These are phyloP conservation scores for Eulemur macaco DNA, from an alignment of 2,113 vertebrate species.

Conservation along the genomic window DNA sequence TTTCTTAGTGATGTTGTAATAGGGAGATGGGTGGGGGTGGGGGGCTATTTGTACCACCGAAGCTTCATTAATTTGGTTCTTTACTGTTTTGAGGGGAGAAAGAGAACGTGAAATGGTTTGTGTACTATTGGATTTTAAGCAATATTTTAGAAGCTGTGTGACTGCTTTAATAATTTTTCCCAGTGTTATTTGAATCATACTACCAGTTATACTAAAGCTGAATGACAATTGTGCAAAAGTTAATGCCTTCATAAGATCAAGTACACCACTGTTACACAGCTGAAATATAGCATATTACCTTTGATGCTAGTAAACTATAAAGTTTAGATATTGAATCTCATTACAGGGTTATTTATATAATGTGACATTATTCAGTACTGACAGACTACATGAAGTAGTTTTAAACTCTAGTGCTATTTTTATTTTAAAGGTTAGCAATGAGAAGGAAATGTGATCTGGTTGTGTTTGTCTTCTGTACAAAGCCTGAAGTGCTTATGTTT, in stretches of 20 bases:
- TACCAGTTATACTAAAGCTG: conserved; percentile 83
- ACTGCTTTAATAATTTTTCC: conserved; percentile 82
- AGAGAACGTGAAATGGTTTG: conserved; percentile 75
- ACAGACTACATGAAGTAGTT: conserved; percentile 87
- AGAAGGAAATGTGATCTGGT: conserved; percentile 82
- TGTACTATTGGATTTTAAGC: conserved; percentile 83
- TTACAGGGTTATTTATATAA: conserved; percentile 92
- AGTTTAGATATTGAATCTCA: conserved; percentile 86
- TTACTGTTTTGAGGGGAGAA: conserved; percentile 78
- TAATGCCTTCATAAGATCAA: conserved; percentile 80
- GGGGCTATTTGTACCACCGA: conserved; percentile 74
- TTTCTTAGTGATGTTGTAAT: conserved; percentile 83
- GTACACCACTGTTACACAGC: conserved; percentile 84
- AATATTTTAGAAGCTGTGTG: conserved; percentile 85
- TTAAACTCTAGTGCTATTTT: conserved; percentile 81
- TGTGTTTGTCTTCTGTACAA: conserved; percentile 82
- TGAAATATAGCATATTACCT: conserved; percentile 81
- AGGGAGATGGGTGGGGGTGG: conserved; percentile 60
- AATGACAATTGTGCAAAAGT: conserved; percentile 84
- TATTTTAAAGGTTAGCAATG: conserved; percentile 80
- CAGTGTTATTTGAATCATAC: conserved; percentile 86
- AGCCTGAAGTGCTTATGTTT: conserved; percentile 79
- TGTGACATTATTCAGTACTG: conserved; percentile 88
- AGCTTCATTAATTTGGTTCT: conserved; percentile 79
- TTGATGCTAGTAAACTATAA: conserved; percentile 83